A percentile compares a stretch with the other conserved stretches of the same genome.
Evolutionary conservation across 1,140 invertebrate genomes (phyloP).

Genomic region (Micrasema minimum): DNA sequence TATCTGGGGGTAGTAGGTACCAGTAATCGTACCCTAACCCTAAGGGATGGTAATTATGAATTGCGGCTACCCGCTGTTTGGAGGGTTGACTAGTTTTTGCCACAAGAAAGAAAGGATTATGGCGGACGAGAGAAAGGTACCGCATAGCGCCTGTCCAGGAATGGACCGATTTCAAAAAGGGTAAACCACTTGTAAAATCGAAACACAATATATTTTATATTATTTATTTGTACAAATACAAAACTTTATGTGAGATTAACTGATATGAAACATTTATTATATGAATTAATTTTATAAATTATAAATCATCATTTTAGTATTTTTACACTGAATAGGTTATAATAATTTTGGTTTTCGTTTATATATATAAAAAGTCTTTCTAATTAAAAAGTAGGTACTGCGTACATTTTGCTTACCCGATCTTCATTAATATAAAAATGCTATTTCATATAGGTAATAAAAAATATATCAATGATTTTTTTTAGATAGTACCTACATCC

Average conservation of each 20-base stretch:
- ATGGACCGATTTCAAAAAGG: constrained; percentile 12
- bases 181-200: constrained; percentile 12
- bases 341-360: neutral
- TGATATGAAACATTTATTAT: neutral
- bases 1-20: no score
- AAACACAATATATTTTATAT: neutral
- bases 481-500: no score
- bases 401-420: no score
- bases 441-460: no score
- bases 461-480: no score
- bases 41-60: constrained; percentile 34
- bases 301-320: neutral
- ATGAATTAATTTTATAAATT: neutral
- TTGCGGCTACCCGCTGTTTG: constrained; percentile 30
- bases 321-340: neutral
- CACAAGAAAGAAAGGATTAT: constrained; percentile 48
- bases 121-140: constrained; percentile 35
- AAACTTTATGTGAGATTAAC: no score
- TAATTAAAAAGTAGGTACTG: no score
- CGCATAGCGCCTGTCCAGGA: constrained; percentile 10
- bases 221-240: no score
- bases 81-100: constrained; percentile 39
- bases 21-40: constrained; percentile 31
- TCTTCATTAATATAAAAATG: no score
- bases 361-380: neutral